phyloP scores from a whole-genome alignment of 2,888 invertebrate species.

The Miltochrista miniata region DNA sequence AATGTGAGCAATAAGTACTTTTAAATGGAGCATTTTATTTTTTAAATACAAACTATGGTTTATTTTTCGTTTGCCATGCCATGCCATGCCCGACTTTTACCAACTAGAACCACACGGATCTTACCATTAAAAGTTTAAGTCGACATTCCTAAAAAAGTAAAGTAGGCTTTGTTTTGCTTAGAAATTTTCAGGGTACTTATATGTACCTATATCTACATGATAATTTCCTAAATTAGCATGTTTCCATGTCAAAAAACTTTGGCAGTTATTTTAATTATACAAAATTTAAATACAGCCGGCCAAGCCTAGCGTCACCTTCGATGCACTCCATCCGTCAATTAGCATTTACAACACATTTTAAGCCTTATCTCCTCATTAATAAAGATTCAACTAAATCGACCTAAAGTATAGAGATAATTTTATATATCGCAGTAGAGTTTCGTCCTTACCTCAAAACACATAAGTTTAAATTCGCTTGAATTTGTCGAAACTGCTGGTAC shows the following conservation, averaged over 20 bases:
- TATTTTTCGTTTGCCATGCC: no score
- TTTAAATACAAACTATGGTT: no score
- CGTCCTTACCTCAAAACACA: constrained; percentile 47
- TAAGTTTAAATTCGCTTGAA: constrained; percentile 57
- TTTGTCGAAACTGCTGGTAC: constrained; percentile 41
- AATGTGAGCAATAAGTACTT: no score
- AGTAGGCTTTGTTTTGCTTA: no score
- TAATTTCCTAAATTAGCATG: constrained; percentile 30
- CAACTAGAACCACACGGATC: no score
- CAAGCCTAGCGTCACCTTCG: constrained; percentile 49
- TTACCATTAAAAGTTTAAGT: no score
- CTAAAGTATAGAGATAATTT: constrained; percentile 37
- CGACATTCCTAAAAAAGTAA: no score
- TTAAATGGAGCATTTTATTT: no score
- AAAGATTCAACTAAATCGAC: constrained; percentile 31
- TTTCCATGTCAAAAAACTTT: constrained; percentile 34
- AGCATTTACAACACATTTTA: constrained; percentile 30
- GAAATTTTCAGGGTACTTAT: no score
- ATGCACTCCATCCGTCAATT: constrained; percentile 44
- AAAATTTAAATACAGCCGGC: constrained; percentile 47
- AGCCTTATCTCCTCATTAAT: constrained; percentile 32
- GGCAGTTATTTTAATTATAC: constrained; percentile 44
- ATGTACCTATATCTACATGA: no score
- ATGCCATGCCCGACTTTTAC: no score
- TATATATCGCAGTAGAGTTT: constrained; percentile 43